Percentiles rank a stretch among this genome's conserved stretches.
Evolutionary conservation across 2,888 invertebrate species (phyloP).

Genomic region (Fabriciana adippe): DNA sequence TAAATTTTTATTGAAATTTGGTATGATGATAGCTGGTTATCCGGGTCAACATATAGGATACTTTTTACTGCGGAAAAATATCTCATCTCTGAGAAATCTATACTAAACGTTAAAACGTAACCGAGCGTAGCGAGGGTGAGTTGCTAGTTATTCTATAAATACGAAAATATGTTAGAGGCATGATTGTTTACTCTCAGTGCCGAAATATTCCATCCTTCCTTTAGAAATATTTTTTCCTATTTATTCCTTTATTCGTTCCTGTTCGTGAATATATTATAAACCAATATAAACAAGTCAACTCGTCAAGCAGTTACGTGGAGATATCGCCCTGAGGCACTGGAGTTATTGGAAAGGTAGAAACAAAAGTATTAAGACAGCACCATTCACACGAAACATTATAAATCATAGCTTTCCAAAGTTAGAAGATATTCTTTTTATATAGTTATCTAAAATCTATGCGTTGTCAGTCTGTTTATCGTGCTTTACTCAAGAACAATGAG

Average conservation of each 20-base stretch:
- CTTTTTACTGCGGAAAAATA: too few species aligned
- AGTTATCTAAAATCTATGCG: not conserved
- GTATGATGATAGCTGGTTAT: too few species aligned
- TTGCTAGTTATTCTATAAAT: too few species aligned
- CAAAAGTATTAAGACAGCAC: constrained; percentile 17
- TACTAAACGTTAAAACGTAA: too few species aligned
- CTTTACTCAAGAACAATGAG: too few species aligned
- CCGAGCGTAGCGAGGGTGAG: too few species aligned
- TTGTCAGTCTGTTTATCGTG: not conserved
- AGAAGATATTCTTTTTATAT: not conserved
- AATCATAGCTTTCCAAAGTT: constrained; percentile 9
- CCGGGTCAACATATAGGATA: too few species aligned
- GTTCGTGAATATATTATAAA: not conserved
- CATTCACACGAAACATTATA: constrained; percentile 16
- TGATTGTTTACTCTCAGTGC: too few species aligned
- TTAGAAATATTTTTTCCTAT: not conserved
- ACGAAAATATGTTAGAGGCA: too few species aligned
- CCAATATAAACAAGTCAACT: not conserved
- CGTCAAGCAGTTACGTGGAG: constrained; percentile 1
- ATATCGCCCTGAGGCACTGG: constrained; percentile 9
- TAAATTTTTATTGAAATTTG: too few species aligned
- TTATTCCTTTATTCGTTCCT: not conserved
- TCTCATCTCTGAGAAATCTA: too few species aligned
- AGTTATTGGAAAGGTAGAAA: constrained; percentile 12
- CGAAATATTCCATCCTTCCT: too few species aligned